Evolutionary conservation across 2,113 vertebrate species (phyloP).

Genomic region (Pleuronectes platessa): DNA sequence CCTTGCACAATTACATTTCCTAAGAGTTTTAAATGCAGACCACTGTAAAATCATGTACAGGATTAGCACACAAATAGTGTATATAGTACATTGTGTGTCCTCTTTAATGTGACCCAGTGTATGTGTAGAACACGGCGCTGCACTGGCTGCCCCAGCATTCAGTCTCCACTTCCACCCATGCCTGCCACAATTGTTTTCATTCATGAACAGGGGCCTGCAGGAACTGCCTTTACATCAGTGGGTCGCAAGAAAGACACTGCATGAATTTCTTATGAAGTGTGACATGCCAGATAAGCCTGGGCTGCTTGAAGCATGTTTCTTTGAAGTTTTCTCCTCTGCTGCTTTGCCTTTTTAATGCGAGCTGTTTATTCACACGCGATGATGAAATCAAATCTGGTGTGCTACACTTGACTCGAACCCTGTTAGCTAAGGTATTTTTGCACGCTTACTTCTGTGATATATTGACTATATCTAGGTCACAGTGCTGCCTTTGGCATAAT

Average conservation of each 20-base stretch:
- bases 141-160: slow-evolving; percentile 6
- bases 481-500: slow-evolving; percentile 46
- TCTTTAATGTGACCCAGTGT: background rate
- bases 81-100: no score
- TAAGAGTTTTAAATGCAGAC: no score
- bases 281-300: slow-evolving; percentile 60
- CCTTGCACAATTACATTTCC: no score
- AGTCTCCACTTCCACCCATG: slow-evolving; percentile 25
- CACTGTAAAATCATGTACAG: no score
- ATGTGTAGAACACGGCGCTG: background rate
- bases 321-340: slow-evolving; percentile 62
- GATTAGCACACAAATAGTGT: no score
- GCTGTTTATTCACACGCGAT: slow-evolving; percentile 55
- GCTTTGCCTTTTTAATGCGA: slow-evolving; percentile 59
- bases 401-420: background rate
- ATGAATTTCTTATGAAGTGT: slow-evolving; percentile 74
- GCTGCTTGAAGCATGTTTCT: slow-evolving; percentile 64
- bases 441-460: slow-evolving; percentile 16
- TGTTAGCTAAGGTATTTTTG: slow-evolving; percentile 21
- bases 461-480: slow-evolving; percentile 55
- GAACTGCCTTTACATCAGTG: slow-evolving; percentile 41
- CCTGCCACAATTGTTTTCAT: slow-evolving; percentile 64
- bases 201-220: slow-evolving; percentile 46
- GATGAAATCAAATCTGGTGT: slow-evolving; percentile 40
- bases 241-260: slow-evolving; percentile 50